Evolutionary conservation across 2,888 invertebrate species (phyloP).

Genomic region (Leucania comma): DNA sequence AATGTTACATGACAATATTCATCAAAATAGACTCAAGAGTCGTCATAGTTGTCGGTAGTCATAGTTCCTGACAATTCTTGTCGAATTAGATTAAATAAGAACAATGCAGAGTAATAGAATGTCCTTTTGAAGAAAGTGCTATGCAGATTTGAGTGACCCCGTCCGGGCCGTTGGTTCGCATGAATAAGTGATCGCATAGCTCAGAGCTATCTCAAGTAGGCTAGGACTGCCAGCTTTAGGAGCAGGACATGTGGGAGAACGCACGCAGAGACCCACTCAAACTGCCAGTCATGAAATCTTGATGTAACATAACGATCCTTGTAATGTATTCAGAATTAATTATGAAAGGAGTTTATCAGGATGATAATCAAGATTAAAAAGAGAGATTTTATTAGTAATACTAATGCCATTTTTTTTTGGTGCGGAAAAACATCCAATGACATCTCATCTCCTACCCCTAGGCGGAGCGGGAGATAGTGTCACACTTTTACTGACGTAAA

Average conservation of each 20-base stretch:
- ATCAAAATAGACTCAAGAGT: no score
- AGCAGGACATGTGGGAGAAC: not conserved
- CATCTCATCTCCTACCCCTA: no score
- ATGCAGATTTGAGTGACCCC: slow-evolving; percentile 36
- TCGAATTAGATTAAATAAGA: not conserved
- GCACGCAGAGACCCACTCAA: not conserved
- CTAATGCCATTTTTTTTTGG: no score
- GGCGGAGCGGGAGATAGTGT: no score
- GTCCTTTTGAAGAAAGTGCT: slow-evolving; percentile 16
- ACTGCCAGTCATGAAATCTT: slow-evolving; percentile 16
- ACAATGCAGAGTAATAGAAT: slow-evolving; percentile 7
- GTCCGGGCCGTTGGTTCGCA: slow-evolving; percentile 21
- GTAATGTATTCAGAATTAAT: not conserved
- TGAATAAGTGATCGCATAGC: slow-evolving; percentile 30
- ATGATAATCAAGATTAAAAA: not conserved
- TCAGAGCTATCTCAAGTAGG: slow-evolving; percentile 25
- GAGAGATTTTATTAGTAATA: not conserved
- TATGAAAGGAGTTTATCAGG: not conserved
- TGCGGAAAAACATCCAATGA: no score
- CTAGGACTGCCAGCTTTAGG: not conserved
- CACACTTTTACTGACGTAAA: no score
- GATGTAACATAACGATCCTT: not conserved
- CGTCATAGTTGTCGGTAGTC: no score
- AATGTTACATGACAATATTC: no score
- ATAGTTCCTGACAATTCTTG: not conserved